phyloP scores from a whole-genome alignment of 2,113 vertebrate species.

The Blennius ocellaris region DNA sequence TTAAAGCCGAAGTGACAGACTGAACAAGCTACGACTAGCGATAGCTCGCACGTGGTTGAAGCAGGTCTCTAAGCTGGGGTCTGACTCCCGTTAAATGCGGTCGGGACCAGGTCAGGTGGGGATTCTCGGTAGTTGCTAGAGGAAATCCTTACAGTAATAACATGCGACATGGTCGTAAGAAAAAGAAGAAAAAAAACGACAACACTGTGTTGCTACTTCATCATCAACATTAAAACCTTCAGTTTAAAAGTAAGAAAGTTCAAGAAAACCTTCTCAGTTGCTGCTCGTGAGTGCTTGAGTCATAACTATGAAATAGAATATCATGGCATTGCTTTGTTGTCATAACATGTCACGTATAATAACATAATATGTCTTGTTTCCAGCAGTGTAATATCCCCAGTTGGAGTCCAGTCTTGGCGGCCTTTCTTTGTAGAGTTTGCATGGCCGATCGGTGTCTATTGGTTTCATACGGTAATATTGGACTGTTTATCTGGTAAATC shows the following conservation, averaged over 20 bases:
- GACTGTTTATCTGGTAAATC: too few relatives aligned
- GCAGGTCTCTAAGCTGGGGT: slow-evolving; percentile 13
- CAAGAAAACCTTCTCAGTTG: slow-evolving; percentile 10
- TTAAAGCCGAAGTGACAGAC: slow-evolving; percentile 32
- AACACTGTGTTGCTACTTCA: slow-evolving; percentile 36
- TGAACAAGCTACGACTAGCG: slow-evolving; percentile 7
- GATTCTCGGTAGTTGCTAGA: slow-evolving; percentile 23
- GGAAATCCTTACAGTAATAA: slow-evolving; percentile 32
- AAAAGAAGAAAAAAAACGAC: too few relatives aligned
- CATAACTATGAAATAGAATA: not conserved
- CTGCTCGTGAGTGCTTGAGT: not conserved
- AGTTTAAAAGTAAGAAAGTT: not conserved
- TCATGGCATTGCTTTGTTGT: too few relatives aligned
- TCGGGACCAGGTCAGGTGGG: not conserved
- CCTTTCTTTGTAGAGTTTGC: too few relatives aligned
- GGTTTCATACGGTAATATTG: too few relatives aligned
- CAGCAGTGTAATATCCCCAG: too few relatives aligned
- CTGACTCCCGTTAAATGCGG: slow-evolving; percentile 4
- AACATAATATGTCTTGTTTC: too few relatives aligned
- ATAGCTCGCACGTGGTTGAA: slow-evolving; percentile 5
- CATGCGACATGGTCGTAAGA: slow-evolving; percentile 25
- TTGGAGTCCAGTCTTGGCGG: too few relatives aligned
- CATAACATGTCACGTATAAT: too few relatives aligned
- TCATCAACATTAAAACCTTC: slow-evolving; percentile 18
- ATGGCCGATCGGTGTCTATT: too few relatives aligned